Evolutionary conservation across 2,113 vertebrate species (phyloP).

Genomic region (Pitta sordida): DNA sequence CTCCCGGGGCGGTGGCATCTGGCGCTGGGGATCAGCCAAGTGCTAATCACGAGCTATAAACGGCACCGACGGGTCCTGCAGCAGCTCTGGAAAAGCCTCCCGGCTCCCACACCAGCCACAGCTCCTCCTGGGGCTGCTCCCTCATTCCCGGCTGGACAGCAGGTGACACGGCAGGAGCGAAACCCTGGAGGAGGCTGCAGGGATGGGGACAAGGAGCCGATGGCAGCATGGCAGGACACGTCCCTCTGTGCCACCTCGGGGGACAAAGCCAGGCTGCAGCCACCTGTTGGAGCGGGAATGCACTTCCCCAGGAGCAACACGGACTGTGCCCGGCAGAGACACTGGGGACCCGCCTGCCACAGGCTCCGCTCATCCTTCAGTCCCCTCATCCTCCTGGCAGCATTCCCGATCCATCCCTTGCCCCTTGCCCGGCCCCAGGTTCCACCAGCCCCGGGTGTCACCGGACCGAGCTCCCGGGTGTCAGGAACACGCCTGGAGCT

Average conservation of each 20-base stretch:
- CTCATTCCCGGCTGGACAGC: too few species aligned
- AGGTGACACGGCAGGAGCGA: too few species aligned
- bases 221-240: not conserved
- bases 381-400: not conserved
- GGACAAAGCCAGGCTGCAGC: not conserved
- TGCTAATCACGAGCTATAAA: not conserved
- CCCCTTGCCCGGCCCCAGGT: not conserved
- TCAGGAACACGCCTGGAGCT: not conserved
- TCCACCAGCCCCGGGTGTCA: not conserved
- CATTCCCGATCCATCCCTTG: rapidly evolving
- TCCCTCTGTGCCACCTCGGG: not conserved
- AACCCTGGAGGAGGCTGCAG: too few species aligned
- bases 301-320: not conserved
- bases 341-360: not conserved
- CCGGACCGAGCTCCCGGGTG: not conserved
- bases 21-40: slow-evolving; percentile 9
- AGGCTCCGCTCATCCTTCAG: not conserved
- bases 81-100: not conserved
- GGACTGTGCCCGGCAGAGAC: not conserved
- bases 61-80: not conserved
- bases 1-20: not conserved
- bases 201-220: rapidly evolving
- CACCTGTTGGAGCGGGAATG: not conserved
- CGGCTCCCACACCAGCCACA: not conserved
- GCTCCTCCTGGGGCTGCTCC: too few species aligned